Evolutionary conservation across 2,888 invertebrate species (phyloP).

Genomic region (Yponomeuta evonymella): DNA sequence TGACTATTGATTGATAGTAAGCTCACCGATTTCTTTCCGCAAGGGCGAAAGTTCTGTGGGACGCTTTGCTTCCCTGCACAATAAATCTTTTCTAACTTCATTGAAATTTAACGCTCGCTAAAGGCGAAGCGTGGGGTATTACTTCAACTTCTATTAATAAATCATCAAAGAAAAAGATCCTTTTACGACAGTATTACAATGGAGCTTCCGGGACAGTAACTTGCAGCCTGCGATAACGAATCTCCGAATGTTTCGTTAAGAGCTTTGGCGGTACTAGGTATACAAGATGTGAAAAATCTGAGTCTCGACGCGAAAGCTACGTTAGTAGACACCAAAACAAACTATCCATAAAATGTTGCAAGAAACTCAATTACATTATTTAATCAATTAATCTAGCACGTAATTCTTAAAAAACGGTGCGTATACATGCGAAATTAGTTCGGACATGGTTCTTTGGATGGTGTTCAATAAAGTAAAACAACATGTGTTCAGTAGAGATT

Average conservation of each 20-base stretch:
- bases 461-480: too few species aligned
- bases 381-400: too few species aligned
- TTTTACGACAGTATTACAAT: slow-evolving; percentile 19
- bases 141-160: slow-evolving; percentile 31
- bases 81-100: slow-evolving; percentile 36
- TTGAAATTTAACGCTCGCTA: slow-evolving; percentile 35
- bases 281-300: too few species aligned
- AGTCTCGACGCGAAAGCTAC: too few species aligned
- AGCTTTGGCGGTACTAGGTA: too few species aligned
- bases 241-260: not conserved
- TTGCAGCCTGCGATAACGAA: not conserved
- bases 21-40: slow-evolving; percentile 22
- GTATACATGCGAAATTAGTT: too few species aligned
- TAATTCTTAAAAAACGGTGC: too few species aligned
- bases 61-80: slow-evolving; percentile 22
- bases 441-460: too few species aligned
- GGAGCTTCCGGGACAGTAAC: slow-evolving; percentile 2
- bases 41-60: slow-evolving; percentile 23
- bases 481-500: too few species aligned
- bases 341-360: too few species aligned
- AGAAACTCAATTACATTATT: too few species aligned
- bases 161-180: slow-evolving; percentile 35
- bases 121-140: slow-evolving; percentile 31
- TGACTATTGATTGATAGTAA: slow-evolving; percentile 19
- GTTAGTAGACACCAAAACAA: too few species aligned